These are phyloP conservation scores for Eonycteris spelaea DNA, from an alignment of 2,113 vertebrate species.

Conservation along the genomic window DNA sequence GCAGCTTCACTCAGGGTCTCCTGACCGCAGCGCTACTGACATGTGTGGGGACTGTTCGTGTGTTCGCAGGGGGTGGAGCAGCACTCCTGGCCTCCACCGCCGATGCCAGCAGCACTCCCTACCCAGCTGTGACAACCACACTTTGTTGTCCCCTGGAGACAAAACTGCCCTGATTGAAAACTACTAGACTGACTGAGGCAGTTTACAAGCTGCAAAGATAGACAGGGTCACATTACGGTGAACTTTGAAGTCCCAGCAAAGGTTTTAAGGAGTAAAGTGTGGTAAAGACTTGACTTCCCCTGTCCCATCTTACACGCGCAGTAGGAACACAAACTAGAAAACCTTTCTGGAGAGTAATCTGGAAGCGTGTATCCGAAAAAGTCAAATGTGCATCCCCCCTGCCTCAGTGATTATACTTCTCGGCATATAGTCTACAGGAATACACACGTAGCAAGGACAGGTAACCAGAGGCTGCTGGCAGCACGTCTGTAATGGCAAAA, in stretches of 20 bases:
- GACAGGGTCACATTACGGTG: no score
- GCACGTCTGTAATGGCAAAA: background rate
- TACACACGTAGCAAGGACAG: background rate
- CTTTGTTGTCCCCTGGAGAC: background rate
- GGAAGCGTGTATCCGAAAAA: background rate
- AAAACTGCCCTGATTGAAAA: background rate
- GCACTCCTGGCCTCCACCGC: background rate
- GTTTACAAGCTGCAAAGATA: background rate
- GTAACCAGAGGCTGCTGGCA: background rate
- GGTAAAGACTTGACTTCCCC: background rate
- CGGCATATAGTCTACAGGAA: background rate
- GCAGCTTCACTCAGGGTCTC: background rate
- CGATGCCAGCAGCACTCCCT: background rate
- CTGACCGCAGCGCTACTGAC: background rate
- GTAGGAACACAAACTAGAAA: background rate
- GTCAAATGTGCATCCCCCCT: background rate
- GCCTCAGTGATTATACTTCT: background rate
- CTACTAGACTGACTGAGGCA: background rate
- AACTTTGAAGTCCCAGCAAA: background rate
- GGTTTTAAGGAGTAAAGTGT: background rate
- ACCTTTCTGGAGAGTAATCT: background rate
- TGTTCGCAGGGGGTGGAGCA: background rate
- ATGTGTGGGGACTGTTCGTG: background rate
- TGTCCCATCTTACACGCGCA: background rate
- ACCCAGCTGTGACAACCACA: background rate